These are phyloP conservation scores for Conomelus anceps DNA, from an alignment of 2,888 invertebrate genomes.

Conservation along the genomic window DNA sequence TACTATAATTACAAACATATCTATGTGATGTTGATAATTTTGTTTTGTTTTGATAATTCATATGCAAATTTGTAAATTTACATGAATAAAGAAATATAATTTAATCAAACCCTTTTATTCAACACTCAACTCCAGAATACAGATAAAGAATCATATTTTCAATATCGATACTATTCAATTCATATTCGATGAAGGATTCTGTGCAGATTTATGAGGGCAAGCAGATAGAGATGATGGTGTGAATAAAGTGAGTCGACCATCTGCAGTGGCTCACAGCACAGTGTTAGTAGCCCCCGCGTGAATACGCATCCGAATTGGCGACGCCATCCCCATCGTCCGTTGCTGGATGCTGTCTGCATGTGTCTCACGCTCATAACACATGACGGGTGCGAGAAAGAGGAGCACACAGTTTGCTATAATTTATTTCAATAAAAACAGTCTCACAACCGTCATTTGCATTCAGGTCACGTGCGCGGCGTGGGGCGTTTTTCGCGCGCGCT, in stretches of 20 bases:
- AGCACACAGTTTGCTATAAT: not conserved
- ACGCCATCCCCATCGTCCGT: not conserved
- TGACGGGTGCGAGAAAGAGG: not conserved
- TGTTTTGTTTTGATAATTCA: no score
- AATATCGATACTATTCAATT: no score
- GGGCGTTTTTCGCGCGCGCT: not conserved
- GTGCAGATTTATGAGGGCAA: not conserved
- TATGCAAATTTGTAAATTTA: no score
- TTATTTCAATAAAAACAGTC: not conserved
- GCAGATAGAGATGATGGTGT: not conserved
- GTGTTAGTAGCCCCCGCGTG: not conserved
- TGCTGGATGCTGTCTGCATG: not conserved
- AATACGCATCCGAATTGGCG: not conserved
- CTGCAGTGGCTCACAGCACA: not conserved
- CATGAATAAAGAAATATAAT: no score
- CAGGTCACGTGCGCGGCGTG: not conserved
- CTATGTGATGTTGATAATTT: no score
- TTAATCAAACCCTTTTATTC: no score
- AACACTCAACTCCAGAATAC: not conserved
- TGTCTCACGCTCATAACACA: not conserved
- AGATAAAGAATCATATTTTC: no score
- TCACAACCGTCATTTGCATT: not conserved
- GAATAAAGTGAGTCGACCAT: not conserved
- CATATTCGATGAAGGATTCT: not conserved
- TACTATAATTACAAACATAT: no score